Evolutionary conservation across 2,888 invertebrate genomes (phyloP).

Genomic region (Standfussiana lucernea): DNA sequence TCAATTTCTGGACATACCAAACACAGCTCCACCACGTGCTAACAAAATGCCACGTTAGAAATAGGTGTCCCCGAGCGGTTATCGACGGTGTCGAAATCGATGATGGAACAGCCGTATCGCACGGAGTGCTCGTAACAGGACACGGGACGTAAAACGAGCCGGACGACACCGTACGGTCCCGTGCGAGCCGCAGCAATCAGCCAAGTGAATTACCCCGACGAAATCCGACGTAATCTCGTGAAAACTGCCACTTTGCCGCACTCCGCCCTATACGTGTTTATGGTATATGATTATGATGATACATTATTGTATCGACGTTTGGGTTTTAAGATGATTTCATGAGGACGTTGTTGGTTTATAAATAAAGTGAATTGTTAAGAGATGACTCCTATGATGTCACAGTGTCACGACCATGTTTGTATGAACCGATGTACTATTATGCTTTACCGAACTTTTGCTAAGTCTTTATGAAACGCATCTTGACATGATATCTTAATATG

Average conservation of each 20-base stretch:
- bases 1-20: background rate
- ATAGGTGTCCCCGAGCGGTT: constrained; percentile 45
- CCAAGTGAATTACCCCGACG: constrained; percentile 73
- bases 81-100: constrained; percentile 59
- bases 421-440: background rate
- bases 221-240: constrained; percentile 71
- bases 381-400: background rate
- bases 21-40: background rate
- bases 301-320: constrained; percentile 43
- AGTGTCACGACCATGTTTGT: background rate
- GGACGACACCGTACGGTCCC: constrained; percentile 59
- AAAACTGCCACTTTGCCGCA: constrained; percentile 66
- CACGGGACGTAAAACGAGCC: constrained; percentile 67
- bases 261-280: constrained; percentile 47
- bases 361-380: background rate
- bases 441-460: background rate
- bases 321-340: constrained; percentile 13
- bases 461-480: background rate
- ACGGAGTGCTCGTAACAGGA: constrained; percentile 67
- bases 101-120: constrained; percentile 64
- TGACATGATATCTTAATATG: background rate
- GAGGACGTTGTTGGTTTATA: background rate
- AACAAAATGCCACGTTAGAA: constrained; percentile 33
- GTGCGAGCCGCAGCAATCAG: constrained; percentile 68
- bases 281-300: constrained; percentile 55